Percentiles rank a stretch among this genome's conserved stretches.
Evolutionary conservation across 2,113 vertebrate species (phyloP).

Genomic region (Numenius arquata): DNA sequence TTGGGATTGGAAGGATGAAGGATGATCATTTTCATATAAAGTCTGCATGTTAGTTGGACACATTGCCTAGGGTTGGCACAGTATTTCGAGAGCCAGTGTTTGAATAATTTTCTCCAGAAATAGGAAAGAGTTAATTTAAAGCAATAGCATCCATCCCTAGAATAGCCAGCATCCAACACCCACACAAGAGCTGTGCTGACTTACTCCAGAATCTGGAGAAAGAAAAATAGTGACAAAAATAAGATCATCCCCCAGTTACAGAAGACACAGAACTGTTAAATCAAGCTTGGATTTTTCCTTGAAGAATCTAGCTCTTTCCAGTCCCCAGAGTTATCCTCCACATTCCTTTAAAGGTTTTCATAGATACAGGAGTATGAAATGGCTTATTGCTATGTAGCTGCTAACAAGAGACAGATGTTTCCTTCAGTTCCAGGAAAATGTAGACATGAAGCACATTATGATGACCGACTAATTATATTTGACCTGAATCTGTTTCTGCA

Average conservation of each 20-base stretch:
- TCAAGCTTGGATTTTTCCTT: background rate
- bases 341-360: conserved; percentile 36
- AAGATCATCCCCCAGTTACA: background rate
- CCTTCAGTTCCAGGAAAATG: background rate
- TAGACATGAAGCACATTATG: background rate
- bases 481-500: background rate
- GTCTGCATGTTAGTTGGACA: background rate
- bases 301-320: background rate
- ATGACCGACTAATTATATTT: conserved; percentile 23
- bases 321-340: background rate
- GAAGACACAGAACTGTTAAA: background rate
- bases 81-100: background rate
- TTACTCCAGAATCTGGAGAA: background rate
- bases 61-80: background rate
- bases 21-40: background rate
- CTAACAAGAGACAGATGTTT: conserved; percentile 55
- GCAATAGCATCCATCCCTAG: background rate
- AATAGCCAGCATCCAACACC: background rate
- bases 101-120: background rate
- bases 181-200: background rate
- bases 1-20: background rate
- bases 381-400: background rate
- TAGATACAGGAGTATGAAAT: background rate
- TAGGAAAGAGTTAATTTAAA: background rate
- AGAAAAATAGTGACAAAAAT: background rate